Conservation (phyloP, 2,888 invertebrate genomes). For the Anarsia innoxiella region DNA sequence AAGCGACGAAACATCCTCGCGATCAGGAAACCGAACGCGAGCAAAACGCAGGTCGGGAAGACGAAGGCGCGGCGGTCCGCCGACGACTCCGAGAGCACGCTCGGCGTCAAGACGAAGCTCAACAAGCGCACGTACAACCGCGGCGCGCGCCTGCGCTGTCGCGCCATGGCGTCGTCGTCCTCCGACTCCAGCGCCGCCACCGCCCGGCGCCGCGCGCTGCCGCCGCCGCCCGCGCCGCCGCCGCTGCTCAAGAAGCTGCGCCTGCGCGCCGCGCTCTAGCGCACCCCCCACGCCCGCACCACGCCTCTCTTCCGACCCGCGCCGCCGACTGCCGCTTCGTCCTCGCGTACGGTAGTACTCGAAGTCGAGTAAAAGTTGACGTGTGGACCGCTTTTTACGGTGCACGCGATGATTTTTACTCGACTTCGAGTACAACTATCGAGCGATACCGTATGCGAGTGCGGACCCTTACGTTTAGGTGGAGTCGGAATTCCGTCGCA, state of each 20-base stretch:
- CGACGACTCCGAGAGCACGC: constrained; percentile 49
- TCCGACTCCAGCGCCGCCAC: constrained; percentile 45
- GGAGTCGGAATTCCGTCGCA: no score
- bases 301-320: neutral
- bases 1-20: constrained; percentile 60
- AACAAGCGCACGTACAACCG: constrained; percentile 35
- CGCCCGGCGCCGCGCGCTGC: constrained; percentile 15
- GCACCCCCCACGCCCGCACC: constrained; percentile 14
- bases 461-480: no score
- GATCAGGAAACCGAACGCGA: constrained; percentile 56
- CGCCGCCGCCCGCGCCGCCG: constrained; percentile 38
- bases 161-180: constrained; percentile 46
- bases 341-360: no score
- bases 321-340: constrained; percentile 4
- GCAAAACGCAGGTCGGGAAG: constrained; percentile 47
- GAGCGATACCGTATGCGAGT: no score
- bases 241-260: constrained; percentile 62
- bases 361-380: no score
- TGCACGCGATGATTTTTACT: no score
- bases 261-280: constrained; percentile 59
- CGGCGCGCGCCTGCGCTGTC: constrained; percentile 27
- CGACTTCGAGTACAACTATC: no score
- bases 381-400: no score
- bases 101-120: constrained; percentile 48
- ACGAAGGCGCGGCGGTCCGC: constrained; percentile 39